Evolutionary conservation across 1,140 invertebrate species (phyloP), one percentile per base, ranked within the genome.

Genomic region (Metaphire vulgaris): DNA sequence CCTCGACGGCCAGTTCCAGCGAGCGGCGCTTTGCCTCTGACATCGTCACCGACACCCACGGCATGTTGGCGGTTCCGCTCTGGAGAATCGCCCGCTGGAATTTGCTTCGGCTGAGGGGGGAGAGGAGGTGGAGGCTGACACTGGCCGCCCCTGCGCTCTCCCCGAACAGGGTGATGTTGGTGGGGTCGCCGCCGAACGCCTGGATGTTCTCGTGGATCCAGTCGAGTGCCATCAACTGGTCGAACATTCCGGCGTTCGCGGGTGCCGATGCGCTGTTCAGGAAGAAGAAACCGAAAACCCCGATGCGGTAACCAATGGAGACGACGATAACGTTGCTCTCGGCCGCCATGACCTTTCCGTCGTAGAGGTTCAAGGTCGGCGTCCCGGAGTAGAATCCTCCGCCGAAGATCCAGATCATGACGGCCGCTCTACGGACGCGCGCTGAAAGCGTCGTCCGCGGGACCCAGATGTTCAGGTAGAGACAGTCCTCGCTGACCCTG

Each of bases 81-180:
- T 91, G 88, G 77, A 76, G 29, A 30, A 90, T 90, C 15, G 88
- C 89, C 77, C 95, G 92, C 77, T 91, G 91, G 88, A 98, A 98
- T 67, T 96, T 89, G 81, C 94, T 91, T 79, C 92, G 88, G 80
- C 87, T 90, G 29, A 96, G 88, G 0, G 94, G 93, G 1, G 94
- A 96, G 2, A 99, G 87, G 69, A 98, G 88, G 87, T 98, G 96
- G 81, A 98, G 88, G 21, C 92, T 92, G 1, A 98, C 93, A 64
- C 94, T 94, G 14, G 93, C 94, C 0, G 95, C 95, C 12, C 97
- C 96, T 15, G 96, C 96, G 78, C 93, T 96, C 87, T 99, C 97
- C 15, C 96, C 96, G 83, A 98, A 97, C 15, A 99, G 87, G 0
- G 97, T 99, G 28, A 99, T 91, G 82, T 96, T 96, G 80, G 94